These are phyloP conservation scores for Leptatherina wallacei DNA, from an alignment of 2,797 vertebrate species.

Conservation along the genomic window DNA sequence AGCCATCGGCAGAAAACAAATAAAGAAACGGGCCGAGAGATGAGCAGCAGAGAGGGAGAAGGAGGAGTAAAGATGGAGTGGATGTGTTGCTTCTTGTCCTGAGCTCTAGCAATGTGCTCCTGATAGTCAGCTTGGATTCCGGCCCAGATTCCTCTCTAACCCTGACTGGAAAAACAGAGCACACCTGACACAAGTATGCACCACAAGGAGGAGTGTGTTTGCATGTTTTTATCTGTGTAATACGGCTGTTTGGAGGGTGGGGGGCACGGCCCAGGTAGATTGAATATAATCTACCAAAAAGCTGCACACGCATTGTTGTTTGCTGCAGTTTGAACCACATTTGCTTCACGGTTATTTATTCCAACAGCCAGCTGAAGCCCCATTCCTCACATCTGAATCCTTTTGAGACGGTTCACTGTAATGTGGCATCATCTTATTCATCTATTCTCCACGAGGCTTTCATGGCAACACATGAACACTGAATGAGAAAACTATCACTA, in stretches of 20 bases:
- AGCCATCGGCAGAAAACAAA: conserved; percentile 27
- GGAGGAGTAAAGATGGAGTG: conserved; percentile 59
- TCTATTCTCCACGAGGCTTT: conserved; percentile 14
- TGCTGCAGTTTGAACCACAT: conserved; percentile 42
- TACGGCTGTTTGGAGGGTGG: conserved; percentile 33
- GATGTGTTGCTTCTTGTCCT: conserved; percentile 84
- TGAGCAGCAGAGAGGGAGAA: conserved; percentile 22
- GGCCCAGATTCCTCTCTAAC: conserved; percentile 82
- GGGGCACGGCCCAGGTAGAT: conserved; percentile 14
- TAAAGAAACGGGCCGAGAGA: not conserved
- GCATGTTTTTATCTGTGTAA: conserved; percentile 25
- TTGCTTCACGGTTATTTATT: conserved; percentile 37
- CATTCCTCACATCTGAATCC: conserved; percentile 58
- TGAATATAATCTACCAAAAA: conserved; percentile 56
- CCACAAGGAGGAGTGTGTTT: conserved; percentile 55
- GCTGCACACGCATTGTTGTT: conserved; percentile 33
- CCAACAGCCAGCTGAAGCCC: conserved; percentile 38
- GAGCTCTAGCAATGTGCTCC: conserved; percentile 64
- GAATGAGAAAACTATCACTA: conserved; percentile 7
- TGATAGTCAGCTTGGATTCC: conserved; percentile 79
- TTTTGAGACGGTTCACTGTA: conserved; percentile 23
- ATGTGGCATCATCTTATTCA: conserved; percentile 39
- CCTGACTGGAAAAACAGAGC: conserved; percentile 82
- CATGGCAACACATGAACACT: conserved; percentile 25
- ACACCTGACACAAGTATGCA: conserved; percentile 84